phyloP scores from a whole-genome alignment of 92 coral and sea anemone genomes.

The Phenganax subtilis region DNA sequence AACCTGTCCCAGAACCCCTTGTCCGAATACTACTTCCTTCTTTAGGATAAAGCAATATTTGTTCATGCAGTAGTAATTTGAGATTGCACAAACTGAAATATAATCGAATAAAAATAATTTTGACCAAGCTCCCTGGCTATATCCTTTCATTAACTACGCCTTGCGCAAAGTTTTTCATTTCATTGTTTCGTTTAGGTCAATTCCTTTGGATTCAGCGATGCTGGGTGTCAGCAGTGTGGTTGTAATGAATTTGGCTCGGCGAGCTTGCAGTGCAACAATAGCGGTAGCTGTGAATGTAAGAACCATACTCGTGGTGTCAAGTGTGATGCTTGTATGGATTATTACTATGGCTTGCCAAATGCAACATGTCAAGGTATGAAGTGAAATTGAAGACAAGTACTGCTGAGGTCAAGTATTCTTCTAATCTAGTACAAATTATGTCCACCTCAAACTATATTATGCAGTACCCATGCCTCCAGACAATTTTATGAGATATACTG shows the following conservation, averaged over 20 bases:
- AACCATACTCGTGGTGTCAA: slow-evolving; percentile 72
- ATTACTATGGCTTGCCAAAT: slow-evolving; percentile 80
- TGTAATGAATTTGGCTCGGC: slow-evolving; percentile 80
- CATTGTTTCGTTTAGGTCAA: slow-evolving; percentile 42
- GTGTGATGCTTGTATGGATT: slow-evolving; percentile 70
- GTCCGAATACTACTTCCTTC: too few relatives aligned
- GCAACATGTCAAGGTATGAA: slow-evolving; percentile 69
- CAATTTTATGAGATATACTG: too few relatives aligned
- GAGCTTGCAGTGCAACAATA: slow-evolving; percentile 78
- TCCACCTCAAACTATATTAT: too few relatives aligned
- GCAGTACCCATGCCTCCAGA: too few relatives aligned
- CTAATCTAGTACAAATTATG: too few relatives aligned
- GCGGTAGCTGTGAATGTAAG: slow-evolving; percentile 76
- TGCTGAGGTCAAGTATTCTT: too few relatives aligned
- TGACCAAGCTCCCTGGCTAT: background rate
- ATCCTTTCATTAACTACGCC: too few relatives aligned
- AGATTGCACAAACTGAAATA: background rate
- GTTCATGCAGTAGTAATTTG: too few relatives aligned
- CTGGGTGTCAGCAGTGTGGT: slow-evolving; percentile 73
- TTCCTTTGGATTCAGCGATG: slow-evolving; percentile 73
- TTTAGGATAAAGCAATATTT: too few relatives aligned
- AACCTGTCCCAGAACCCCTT: too few relatives aligned
- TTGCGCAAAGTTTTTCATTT: background rate
- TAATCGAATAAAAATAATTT: background rate
- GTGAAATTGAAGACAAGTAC: too few relatives aligned